These are phyloP conservation scores for Acarapis woodi DNA, from an alignment of 1,140 invertebrate species.

Conservation along the genomic window DNA sequence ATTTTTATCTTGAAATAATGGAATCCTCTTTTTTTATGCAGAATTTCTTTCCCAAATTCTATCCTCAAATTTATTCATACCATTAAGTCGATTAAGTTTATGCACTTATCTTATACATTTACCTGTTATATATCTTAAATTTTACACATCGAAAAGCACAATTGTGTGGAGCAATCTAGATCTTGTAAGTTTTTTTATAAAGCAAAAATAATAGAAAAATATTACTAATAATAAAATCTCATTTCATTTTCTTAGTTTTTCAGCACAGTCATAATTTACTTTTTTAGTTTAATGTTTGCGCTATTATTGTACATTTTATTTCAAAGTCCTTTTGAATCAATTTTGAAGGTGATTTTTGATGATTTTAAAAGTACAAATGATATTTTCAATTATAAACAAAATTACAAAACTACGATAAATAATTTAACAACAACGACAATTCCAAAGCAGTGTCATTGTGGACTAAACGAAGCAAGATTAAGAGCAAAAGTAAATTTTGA, in stretches of 20 bases:
- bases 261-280: background rate
- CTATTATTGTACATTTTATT: background rate
- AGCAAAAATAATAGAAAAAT: no score
- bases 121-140: background rate
- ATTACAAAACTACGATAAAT: no score
- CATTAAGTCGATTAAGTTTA: slow-evolving; percentile 20
- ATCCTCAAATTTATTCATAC: slow-evolving; percentile 15
- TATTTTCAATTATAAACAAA: no score
- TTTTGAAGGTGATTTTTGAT: background rate
- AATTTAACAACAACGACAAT: no score
- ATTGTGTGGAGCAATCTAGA: background rate
- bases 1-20: no score
- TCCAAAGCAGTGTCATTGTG: no score
- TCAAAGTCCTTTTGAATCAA: background rate
- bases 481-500: no score
- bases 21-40: no score
- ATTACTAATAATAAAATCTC: slow-evolving; percentile 1
- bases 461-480: no score
- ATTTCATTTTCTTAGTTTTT: slow-evolving; percentile 2
- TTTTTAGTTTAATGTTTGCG: background rate
- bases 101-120: slow-evolving; percentile 19
- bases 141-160: background rate
- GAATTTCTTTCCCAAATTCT: no score
- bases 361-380: no score
- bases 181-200: slow-evolving; percentile 6